Percentiles rank a stretch among this genome's conserved stretches.
Conservation (phyloP, 1,140 invertebrate species). For the Penaeus japonicus region DNA sequence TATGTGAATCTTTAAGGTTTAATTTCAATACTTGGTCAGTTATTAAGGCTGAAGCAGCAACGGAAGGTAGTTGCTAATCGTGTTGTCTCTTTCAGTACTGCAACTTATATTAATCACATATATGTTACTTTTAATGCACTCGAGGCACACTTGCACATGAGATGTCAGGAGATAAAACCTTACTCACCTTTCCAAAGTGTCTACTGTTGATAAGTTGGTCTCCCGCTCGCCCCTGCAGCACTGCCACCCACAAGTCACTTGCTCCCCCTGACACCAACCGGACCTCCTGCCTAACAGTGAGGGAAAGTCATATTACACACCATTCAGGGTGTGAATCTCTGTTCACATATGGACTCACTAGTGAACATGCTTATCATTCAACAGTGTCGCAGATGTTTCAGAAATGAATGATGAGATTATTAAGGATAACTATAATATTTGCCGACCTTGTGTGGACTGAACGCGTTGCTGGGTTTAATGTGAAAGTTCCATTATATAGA, state of each 20-base stretch:
- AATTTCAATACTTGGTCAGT: background rate
- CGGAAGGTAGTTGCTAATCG: no score
- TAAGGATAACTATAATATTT: background rate
- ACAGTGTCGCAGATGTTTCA: background rate
- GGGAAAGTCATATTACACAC: no score
- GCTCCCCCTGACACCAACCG: background rate
- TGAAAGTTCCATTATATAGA: conserved; percentile 41
- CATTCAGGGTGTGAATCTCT: no score
- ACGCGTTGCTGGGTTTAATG: conserved; percentile 14
- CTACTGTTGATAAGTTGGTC: conserved; percentile 10
- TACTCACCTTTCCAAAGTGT: conserved; percentile 38
- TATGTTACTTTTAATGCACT: no score
- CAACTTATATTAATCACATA: no score
- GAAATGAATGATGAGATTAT: background rate
- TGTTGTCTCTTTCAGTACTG: no score
- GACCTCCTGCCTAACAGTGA: conserved; percentile 44
- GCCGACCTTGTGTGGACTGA: conserved; percentile 34
- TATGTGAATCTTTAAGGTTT: background rate
- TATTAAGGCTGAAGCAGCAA: no score
- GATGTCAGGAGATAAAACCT: background rate
- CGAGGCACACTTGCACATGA: background rate
- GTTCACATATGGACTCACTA: no score
- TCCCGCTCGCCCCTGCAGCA: conserved; percentile 25
- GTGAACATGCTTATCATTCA: background rate
- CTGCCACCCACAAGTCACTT: background rate